phyloP scores from a whole-genome alignment of 2,113 vertebrate species.

The Nettapus auritus region DNA sequence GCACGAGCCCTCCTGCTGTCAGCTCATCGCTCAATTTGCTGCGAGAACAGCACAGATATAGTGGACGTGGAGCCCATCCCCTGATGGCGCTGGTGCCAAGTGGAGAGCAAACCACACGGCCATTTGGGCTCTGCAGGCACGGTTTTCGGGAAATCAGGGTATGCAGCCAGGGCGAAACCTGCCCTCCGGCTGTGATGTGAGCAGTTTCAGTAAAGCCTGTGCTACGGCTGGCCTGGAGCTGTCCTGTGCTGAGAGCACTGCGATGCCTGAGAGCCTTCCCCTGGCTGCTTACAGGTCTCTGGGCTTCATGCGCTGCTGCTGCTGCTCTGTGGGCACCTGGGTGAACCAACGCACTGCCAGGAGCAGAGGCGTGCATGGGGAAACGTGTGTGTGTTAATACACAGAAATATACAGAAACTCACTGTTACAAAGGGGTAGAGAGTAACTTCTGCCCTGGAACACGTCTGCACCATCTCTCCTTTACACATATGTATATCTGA shows the following conservation, averaged over 20 bases:
- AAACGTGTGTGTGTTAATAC: neutral
- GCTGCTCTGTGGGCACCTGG: neutral
- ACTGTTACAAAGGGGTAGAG: neutral
- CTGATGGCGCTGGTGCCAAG: neutral
- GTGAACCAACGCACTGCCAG: neutral
- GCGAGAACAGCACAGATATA: neutral
- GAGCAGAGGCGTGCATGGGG: neutral
- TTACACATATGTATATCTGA: accelerated
- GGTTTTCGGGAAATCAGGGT: neutral
- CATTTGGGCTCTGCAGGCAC: neutral
- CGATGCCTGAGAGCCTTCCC: too few species aligned
- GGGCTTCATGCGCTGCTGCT: neutral
- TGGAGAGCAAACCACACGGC: too few species aligned
- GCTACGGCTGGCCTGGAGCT: neutral
- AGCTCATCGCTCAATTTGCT: accelerated
- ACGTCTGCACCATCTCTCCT: accelerated
- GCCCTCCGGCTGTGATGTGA: neutral
- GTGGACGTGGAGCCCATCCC: neutral
- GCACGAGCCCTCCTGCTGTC: neutral
- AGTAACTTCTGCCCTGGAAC: neutral
- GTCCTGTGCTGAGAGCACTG: neutral
- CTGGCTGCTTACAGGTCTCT: neutral
- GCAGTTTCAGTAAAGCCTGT: neutral
- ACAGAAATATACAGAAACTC: neutral
- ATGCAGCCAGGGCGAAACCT: neutral